phyloP scores from a whole-genome alignment of 1,140 invertebrate species.

The Diploscapter pachys region DNA sequence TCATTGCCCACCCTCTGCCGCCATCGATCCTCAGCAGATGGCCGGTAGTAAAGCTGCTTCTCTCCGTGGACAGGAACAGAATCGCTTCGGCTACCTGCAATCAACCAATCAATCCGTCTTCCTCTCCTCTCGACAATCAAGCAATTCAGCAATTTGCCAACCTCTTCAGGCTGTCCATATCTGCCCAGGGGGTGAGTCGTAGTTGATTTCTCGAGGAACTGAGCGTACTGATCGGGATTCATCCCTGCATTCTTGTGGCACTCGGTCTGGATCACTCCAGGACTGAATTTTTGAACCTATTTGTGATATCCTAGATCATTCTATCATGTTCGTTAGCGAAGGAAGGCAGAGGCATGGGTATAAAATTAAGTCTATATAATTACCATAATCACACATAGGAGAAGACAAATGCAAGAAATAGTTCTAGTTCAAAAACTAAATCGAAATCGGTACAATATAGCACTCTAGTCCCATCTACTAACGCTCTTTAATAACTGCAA shows the following conservation, averaged over 20 bases:
- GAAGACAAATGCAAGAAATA: too few relatives aligned
- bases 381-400: neutral
- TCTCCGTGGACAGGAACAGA: constrained; percentile 63
- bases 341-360: constrained; percentile 41
- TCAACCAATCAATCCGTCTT: too few relatives aligned
- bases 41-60: constrained; percentile 64
- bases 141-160: constrained; percentile 33
- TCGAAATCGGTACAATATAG: too few relatives aligned
- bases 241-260: constrained; percentile 75
- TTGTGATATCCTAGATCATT: constrained; percentile 55
- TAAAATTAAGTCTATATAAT: constrained; percentile 3
- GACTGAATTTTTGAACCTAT: constrained; percentile 61
- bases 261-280: constrained; percentile 75
- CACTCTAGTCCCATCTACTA: constrained; percentile 68
- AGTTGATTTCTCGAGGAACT: constrained; percentile 64
- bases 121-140: too few relatives aligned
- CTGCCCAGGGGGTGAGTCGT: constrained; percentile 65
- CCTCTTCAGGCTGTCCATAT: constrained; percentile 62
- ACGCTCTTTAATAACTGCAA: constrained; percentile 72
- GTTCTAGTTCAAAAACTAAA: too few relatives aligned
- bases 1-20: constrained; percentile 43
- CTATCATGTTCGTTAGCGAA: constrained; percentile 56
- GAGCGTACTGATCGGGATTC: constrained; percentile 69
- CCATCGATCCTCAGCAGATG: constrained; percentile 60
- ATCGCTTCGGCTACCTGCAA: constrained; percentile 60